These are phyloP conservation scores for Gasteruption jaculator DNA, from an alignment of 2,888 invertebrate genomes.

Conservation along the genomic window DNA sequence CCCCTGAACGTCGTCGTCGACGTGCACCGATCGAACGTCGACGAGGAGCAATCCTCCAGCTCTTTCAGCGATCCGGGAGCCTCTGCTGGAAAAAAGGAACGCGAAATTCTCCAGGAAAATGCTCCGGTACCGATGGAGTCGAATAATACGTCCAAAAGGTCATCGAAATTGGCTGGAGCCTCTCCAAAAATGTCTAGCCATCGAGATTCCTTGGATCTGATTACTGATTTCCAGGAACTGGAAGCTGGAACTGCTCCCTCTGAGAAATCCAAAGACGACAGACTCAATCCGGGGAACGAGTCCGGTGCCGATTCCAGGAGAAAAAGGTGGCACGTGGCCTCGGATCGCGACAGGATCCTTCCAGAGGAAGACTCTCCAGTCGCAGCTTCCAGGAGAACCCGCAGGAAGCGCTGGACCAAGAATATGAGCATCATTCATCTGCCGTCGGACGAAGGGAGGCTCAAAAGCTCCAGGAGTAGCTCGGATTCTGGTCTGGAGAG, in stretches of 20 bases:
- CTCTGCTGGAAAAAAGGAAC: not conserved
- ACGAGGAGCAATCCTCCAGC: constrained; percentile 1
- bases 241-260: constrained; percentile 5
- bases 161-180: no score
- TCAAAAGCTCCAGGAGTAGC: constrained; percentile 5
- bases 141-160: no score
- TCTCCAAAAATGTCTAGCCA: constrained; percentile 2
- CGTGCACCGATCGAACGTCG: constrained; percentile 26
- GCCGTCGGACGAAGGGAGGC: no score
- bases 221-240: constrained; percentile 27
- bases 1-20: constrained; percentile 35
- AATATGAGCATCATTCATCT: constrained; percentile 25
- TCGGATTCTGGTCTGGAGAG: not conserved
- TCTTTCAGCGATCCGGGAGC: no score
- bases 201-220: constrained; percentile 28
- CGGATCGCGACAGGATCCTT: no score
- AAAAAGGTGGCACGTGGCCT: no score
- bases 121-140: not conserved
- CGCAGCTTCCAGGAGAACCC: constrained; percentile 22
- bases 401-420: constrained; percentile 39
- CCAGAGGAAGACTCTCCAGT: constrained; percentile 5
- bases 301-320: no score
- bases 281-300: not conserved
- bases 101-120: not conserved
- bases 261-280: not conserved